Evolutionary conservation across 1,140 invertebrate genomes (phyloP), one percentile per base, ranked within the genome.

Genomic region (Hermetia illucens): DNA sequence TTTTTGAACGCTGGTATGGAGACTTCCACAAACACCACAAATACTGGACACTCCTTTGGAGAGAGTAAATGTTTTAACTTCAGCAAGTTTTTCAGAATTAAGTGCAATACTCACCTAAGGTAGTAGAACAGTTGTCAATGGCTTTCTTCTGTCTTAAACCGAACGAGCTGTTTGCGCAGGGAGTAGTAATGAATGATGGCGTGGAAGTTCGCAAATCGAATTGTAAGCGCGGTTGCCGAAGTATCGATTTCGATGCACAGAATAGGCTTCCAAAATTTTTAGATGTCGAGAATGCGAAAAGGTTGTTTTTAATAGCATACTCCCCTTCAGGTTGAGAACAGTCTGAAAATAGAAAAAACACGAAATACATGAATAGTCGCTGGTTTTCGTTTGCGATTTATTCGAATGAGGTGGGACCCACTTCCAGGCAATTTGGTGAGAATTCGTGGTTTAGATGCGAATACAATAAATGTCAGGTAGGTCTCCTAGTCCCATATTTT

Each of bases 1-100:
- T 58, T 85, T 79, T 46, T 77, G 73, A 82, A 65, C 12, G 82
- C 71, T 21, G 79, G n/a, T n/a, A n/a, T n/a, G n/a, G n/a, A n/a
- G n/a, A n/a, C n/a, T 74, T 20, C 79, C 78, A 62, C 84, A 88
- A 21, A 88, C 79, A 38, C 77, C 78, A 62, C 50, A 55, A 3
- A 5, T 21, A 21, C n/a, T 40, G 37, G 34, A 38, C 32, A 12
- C 38, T 21, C 13, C n/a, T 36, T 4, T 19, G 21, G 33, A 6
- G 13, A 13, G 17, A 6, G 30, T 13, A 25, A 6, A 25, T 25
- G n/a, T 25, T 25, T 25, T 25, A 25, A 25, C n/a, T 8, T 20
- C 15, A 21, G 16, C 16, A 4, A 19, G 13, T 12, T 27, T 27
- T 27, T 27, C n/a, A 27, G 24, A n/a, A 9, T 27, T 8, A 27